A percentile compares a stretch with the other conserved stretches of the same genome.
Evolutionary conservation across 2,888 invertebrate genomes (phyloP).

Genomic region (Orgyia antiqua): DNA sequence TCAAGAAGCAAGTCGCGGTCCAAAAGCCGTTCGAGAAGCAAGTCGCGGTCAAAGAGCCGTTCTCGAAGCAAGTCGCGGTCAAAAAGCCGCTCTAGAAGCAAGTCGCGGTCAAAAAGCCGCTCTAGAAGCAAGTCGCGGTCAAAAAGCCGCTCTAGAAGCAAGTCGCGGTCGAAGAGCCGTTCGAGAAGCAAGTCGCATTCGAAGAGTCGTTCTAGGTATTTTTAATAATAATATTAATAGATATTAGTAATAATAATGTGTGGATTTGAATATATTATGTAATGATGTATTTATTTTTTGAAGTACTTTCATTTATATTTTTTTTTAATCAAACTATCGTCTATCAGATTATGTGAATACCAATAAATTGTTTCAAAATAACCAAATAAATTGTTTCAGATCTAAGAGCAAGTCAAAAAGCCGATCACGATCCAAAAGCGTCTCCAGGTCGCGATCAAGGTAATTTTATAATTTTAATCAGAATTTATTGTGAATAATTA

Average conservation of each 20-base stretch:
- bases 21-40: constrained; percentile 23
- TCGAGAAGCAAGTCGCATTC: constrained; percentile 30
- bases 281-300: too few relatives aligned
- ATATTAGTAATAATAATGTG: too few relatives aligned
- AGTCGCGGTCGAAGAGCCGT: constrained; percentile 25
- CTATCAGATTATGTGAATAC: too few relatives aligned
- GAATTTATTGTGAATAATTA: too few relatives aligned
- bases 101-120: constrained; percentile 48
- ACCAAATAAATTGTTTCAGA: constrained; percentile 35
- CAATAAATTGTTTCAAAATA: too few relatives aligned
- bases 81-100: constrained; percentile 14
- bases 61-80: constrained; percentile 17
- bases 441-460: constrained; percentile 46
- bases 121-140: constrained; percentile 18
- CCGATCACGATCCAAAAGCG: constrained; percentile 39
- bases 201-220: constrained; percentile 46
- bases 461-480: constrained; percentile 15
- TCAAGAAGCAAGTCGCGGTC: constrained; percentile 47
- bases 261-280: constrained; percentile 26
- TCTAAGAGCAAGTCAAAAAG: constrained; percentile 40
- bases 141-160: too few relatives aligned
- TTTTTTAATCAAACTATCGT: too few relatives aligned
- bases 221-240: too few relatives aligned
- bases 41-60: too few relatives aligned
- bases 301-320: too few relatives aligned